Evolutionary conservation across 2,888 invertebrate genomes (phyloP).

Genomic region (Neelides folsomi): DNA sequence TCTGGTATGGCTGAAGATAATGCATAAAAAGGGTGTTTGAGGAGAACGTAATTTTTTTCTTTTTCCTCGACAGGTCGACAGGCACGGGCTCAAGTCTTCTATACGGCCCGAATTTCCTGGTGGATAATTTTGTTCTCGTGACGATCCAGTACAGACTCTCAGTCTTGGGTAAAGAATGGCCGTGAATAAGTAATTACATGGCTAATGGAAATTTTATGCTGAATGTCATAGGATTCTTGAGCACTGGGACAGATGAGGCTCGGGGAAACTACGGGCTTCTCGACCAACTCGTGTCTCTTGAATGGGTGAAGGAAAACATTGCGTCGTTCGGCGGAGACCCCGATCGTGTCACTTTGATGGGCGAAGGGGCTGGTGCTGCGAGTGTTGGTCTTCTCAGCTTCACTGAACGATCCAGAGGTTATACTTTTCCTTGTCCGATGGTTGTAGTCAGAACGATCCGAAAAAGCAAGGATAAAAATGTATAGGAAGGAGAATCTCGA

Average conservation of each 20-base stretch:
- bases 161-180: slow-evolving; percentile 23
- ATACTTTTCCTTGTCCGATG: not conserved
- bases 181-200: not conserved
- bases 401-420: slow-evolving; percentile 32
- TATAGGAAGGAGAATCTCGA: too few species aligned
- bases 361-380: slow-evolving; percentile 31
- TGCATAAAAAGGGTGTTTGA: too few species aligned
- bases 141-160: slow-evolving; percentile 32
- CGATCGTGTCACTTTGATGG: slow-evolving; percentile 25
- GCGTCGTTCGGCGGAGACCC: slow-evolving; percentile 31
- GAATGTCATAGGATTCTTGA: slow-evolving; percentile 28
- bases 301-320: slow-evolving; percentile 31
- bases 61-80: slow-evolving; percentile 4
- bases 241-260: slow-evolving; percentile 25
- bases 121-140: slow-evolving; percentile 26
- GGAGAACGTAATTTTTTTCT: too few species aligned
- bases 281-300: slow-evolving; percentile 31
- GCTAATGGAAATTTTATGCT: not conserved
- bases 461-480: too few species aligned
- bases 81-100: slow-evolving; percentile 25
- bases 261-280: slow-evolving; percentile 32
- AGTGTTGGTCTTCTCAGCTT: slow-evolving; percentile 31
- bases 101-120: slow-evolving; percentile 30
- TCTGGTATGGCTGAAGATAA: too few species aligned
- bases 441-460: not conserved